These are phyloP conservation scores for Patella vulgata DNA, from an alignment of 1,140 invertebrate genomes.

Conservation along the genomic window DNA sequence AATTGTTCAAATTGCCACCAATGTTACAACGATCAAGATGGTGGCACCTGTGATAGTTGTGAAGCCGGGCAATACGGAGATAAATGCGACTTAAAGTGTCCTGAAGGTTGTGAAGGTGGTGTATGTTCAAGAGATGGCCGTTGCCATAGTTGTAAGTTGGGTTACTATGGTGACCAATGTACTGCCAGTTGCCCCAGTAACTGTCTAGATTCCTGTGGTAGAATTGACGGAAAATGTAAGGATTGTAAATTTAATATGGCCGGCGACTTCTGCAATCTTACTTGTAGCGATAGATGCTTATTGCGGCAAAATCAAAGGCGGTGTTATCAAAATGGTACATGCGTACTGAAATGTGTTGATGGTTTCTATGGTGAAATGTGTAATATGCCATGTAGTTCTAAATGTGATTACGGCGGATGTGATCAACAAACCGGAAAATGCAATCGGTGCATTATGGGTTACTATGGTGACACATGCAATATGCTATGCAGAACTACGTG, in stretches of 20 bases:
- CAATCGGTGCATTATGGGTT: conserved; percentile 1
- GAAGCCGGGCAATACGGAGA: too few species aligned
- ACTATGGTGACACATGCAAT: conserved; percentile 8
- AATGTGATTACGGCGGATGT: conserved; percentile 2
- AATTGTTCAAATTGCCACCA: too few species aligned
- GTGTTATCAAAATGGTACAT: background rate
- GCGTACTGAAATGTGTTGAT: background rate
- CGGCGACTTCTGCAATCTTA: too few species aligned
- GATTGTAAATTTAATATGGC: too few species aligned
- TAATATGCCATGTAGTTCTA: background rate
- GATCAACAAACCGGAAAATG: conserved; percentile 1
- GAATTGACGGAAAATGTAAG: too few species aligned
- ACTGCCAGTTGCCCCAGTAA: too few species aligned
- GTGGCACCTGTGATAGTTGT: too few species aligned
- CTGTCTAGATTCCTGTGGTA: too few species aligned
- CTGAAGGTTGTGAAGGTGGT: background rate
- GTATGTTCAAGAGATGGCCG: too few species aligned
- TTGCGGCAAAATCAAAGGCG: too few species aligned
- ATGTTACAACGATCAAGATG: too few species aligned
- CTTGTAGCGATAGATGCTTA: too few species aligned
- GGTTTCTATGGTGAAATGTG: conserved; percentile 11
- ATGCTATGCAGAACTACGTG: background rate
- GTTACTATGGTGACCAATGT: background rate
- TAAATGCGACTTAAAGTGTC: background rate
- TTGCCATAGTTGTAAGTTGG: background rate